Evolutionary conservation across 2,797 vertebrate genomes (phyloP), one percentile per base, ranked within the genome.

Genomic region (Cuculus canorus): DNA sequence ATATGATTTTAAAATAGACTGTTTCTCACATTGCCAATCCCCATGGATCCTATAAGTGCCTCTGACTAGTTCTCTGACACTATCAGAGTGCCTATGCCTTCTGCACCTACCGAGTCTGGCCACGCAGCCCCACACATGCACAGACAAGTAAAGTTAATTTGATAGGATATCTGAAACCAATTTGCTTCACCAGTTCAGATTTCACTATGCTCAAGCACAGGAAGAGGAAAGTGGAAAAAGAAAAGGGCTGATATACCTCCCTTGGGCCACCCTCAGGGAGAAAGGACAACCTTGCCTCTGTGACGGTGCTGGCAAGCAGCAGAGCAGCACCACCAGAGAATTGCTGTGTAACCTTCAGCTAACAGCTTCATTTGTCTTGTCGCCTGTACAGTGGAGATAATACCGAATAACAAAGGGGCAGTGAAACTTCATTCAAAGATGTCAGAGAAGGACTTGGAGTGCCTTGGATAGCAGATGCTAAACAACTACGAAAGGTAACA

Each of bases 401-500:
- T 16, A 43, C 21, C 1, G 1, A 84, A 60, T n/a, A 45, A 41
- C 52, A 47, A 30, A 50, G 19, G 28, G 23, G 33, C 12, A 24
- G 47, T 35, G 68, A 80, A 89, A 86, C 56, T 71, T 91, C 65
- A 94, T 89, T 83, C 50, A 66, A 32, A 63, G 43, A 16, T 72
- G 33, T 35, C 59, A 73, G 41, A 54, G 50, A 24, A 70, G 33
- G 24, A 57, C 43, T 19, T 9, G 22, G 61, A 79, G 50, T 32
- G 35, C n/a, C 69, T 86, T 0, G 0, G 48, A 75, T 2, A 79
- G 64, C 0, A 21, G 52, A 60, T 45, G 52, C 57, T 43, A 75
- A 59, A 43, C 0, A 11, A 21, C 28, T 57, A 16, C 0, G 0
- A 21, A 89, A 79, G 57, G 39, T 27, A 28, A 28, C 0, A 1